Evolutionary conservation across 1,140 invertebrate genomes (phyloP).

Genomic region (Aphaenogaster floridana): DNA sequence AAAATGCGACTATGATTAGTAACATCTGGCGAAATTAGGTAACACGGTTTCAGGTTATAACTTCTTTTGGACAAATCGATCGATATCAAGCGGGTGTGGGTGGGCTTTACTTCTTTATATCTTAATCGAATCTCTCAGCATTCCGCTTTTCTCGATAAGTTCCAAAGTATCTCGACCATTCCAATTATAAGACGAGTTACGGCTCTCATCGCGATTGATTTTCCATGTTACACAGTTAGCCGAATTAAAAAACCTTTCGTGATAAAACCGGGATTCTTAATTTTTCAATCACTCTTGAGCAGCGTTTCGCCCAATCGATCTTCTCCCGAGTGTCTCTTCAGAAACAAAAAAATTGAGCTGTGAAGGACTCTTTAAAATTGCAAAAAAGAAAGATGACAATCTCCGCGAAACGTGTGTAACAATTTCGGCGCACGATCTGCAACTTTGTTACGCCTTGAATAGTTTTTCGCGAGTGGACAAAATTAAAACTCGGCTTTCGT

Average conservation of each 20-base stretch:
- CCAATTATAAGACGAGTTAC: slow-evolving; percentile 44
- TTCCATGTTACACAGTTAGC: slow-evolving; percentile 37
- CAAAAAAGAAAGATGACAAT: neutral
- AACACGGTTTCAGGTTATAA: slow-evolving; percentile 27
- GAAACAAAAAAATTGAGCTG: slow-evolving; percentile 8
- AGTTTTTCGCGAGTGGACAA: neutral
- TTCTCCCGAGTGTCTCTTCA: slow-evolving; percentile 29
- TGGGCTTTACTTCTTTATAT: slow-evolving; percentile 4
- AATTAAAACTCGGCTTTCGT: slow-evolving; percentile 32
- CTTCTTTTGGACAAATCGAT: neutral
- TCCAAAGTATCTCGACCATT: neutral
- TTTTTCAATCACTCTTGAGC: slow-evolving; percentile 44
- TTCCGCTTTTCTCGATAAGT: slow-evolving; percentile 32
- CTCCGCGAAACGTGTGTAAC: neutral
- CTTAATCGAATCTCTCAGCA: slow-evolving; percentile 54
- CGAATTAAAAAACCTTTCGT: slow-evolving; percentile 26
- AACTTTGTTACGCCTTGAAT: neutral
- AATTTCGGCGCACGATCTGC: neutral
- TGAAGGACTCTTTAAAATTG: neutral
- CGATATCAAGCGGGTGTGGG: neutral
- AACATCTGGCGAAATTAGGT: slow-evolving; percentile 11
- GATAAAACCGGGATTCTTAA: slow-evolving; percentile 40
- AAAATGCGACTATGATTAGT: slow-evolving; percentile 3
- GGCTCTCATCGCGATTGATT: slow-evolving; percentile 49
- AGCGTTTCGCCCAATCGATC: neutral